Percentiles rank a stretch among this genome's conserved stretches.
Evolutionary conservation across 2,888 invertebrate species (phyloP).

Genomic region (Adelphocoris suturalis): DNA sequence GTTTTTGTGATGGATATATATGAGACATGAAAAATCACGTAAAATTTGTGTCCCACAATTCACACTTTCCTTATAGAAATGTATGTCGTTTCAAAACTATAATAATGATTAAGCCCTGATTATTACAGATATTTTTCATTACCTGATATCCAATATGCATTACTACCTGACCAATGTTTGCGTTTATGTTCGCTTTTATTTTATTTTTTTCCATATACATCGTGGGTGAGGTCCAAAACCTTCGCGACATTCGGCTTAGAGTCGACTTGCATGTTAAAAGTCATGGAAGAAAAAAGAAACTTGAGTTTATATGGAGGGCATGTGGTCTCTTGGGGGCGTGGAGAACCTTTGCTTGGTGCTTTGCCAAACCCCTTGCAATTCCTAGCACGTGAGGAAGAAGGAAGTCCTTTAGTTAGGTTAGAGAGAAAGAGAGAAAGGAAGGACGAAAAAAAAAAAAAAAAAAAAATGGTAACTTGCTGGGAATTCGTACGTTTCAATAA

Average conservation of each 20-base stretch:
- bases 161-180: too few species aligned
- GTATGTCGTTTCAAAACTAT: too few species aligned
- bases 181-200: too few species aligned
- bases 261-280: slow-evolving; percentile 36
- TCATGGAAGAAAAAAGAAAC: background rate
- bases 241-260: background rate
- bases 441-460: background rate
- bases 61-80: too few species aligned
- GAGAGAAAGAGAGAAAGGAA: background rate
- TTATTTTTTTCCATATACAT: too few species aligned
- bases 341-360: slow-evolving; percentile 57
- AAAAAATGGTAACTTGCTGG: background rate
- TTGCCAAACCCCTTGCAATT: slow-evolving; percentile 56
- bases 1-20: too few species aligned
- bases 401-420: slow-evolving; percentile 32
- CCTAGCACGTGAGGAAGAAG: slow-evolving; percentile 47
- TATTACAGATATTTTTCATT: too few species aligned
- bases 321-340: slow-evolving; percentile 8
- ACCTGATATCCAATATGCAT: too few species aligned
- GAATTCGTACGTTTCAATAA: background rate
- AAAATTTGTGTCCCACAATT: too few species aligned
- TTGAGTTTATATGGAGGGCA: slow-evolving; percentile 56
- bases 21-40: too few species aligned
- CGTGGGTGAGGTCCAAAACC: background rate
- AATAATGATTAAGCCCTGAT: too few species aligned